Percentiles rank a stretch among this genome's conserved stretches.
Conservation (phyloP, 2,113 vertebrate genomes). For the Spea bombifrons region DNA sequence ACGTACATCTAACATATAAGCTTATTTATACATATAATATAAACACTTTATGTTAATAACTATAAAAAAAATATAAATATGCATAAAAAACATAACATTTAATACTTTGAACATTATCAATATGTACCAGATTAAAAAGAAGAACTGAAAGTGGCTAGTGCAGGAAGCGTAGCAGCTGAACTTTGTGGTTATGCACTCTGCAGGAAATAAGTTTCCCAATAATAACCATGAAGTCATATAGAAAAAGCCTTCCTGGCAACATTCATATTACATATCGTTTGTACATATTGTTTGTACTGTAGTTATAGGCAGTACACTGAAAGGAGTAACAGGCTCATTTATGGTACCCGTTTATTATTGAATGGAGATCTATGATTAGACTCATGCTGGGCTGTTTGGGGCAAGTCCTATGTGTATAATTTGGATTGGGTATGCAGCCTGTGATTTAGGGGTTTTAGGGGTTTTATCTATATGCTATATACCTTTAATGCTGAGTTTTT, state of each 20-base stretch:
- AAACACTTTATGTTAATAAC: background rate
- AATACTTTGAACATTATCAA: background rate
- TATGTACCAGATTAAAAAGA: conserved; percentile 11
- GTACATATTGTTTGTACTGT: no score
- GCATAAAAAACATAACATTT: background rate
- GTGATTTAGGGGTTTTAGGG: no score
- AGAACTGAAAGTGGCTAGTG: conserved; percentile 23
- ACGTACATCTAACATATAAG: no score
- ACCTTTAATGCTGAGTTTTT: no score
- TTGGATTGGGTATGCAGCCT: no score
- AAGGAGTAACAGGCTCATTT: no score
- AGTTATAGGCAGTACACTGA: no score
- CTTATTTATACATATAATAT: background rate
- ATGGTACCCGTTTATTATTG: no score
- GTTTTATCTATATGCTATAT: no score
- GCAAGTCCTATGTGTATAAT: no score
- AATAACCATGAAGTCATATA: background rate
- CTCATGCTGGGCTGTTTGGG: no score
- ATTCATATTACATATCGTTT: background rate
- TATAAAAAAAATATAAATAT: background rate
- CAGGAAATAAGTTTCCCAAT: conserved; percentile 30
- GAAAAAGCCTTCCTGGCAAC: background rate
- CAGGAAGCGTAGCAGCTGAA: background rate
- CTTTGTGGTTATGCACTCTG: background rate
- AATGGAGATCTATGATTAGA: no score